These are phyloP conservation scores for Esox niger DNA, from an alignment of 2,113 vertebrate genomes.

Conservation along the genomic window DNA sequence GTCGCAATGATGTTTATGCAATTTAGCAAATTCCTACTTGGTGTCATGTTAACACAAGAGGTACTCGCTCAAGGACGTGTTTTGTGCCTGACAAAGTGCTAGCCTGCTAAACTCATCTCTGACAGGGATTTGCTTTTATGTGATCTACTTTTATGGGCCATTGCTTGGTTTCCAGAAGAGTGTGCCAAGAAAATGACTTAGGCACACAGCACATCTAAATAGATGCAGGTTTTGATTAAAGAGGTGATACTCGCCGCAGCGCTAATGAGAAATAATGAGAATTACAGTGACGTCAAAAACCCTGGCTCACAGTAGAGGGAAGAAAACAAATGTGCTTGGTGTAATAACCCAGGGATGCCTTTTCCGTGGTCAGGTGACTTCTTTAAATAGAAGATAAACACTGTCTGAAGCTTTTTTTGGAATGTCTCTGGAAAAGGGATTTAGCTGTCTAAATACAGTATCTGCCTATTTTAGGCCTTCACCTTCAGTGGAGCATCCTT, in stretches of 20 bases:
- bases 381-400: constrained; percentile 26
- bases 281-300: constrained; percentile 30
- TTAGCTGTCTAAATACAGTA: constrained; percentile 9
- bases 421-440: constrained; percentile 34
- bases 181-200: constrained; percentile 26
- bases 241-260: constrained; percentile 32
- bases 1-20: constrained; percentile 77
- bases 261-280: constrained; percentile 47
- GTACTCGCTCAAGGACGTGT: constrained; percentile 65
- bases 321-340: constrained; percentile 8
- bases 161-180: constrained; percentile 3
- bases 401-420: constrained; percentile 17
- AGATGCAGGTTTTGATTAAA: constrained; percentile 40
- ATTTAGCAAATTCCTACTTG: constrained; percentile 76
- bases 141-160: constrained; percentile 37
- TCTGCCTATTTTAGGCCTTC: constrained; percentile 1
- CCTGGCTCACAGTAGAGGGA: neutral
- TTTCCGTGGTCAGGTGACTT: neutral
- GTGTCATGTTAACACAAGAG: constrained; percentile 63
- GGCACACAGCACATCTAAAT: constrained; percentile 29
- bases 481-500: constrained; percentile 27
- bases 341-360: constrained; percentile 15
- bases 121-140: constrained; percentile 29
- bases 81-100: constrained; percentile 28
- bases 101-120: constrained; percentile 27